Evolutionary conservation across 2,888 invertebrate species (phyloP).

Genomic region (Ophraella communa): DNA sequence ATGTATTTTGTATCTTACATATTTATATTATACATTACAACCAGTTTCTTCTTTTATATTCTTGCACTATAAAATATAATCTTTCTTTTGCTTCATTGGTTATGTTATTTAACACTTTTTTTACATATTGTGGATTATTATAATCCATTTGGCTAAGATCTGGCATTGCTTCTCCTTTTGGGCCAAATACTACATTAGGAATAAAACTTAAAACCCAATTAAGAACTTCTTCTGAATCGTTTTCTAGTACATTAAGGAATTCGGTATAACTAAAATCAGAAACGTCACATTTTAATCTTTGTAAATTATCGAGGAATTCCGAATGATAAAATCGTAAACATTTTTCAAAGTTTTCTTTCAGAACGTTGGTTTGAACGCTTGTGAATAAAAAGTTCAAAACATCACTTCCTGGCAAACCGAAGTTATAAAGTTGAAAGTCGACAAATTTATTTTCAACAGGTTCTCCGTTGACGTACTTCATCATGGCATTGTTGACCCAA

Average conservation of each 20-base stretch:
- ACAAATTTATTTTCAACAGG: constrained; percentile 59
- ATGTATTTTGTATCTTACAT: neutral
- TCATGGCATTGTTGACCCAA: constrained; percentile 68
- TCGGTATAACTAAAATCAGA: constrained; percentile 46
- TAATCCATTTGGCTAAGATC: neutral
- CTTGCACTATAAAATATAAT: neutral
- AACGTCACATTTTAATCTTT: constrained; percentile 12
- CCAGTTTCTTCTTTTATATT: neutral
- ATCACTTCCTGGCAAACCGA: constrained; percentile 59
- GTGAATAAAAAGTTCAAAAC: constrained; percentile 11
- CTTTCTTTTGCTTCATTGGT: constrained; percentile 48
- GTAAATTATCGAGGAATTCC: constrained; percentile 6
- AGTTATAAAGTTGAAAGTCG: constrained; percentile 65
- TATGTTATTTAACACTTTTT: neutral
- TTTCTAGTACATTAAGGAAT: constrained; percentile 55
- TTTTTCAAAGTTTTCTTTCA: constrained; percentile 3
- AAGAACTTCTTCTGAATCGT: constrained; percentile 53
- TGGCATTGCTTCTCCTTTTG: constrained; percentile 20
- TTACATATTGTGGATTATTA: neutral
- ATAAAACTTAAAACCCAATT: constrained; percentile 56
- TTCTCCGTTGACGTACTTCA: constrained; percentile 54
- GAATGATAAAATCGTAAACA: constrained; percentile 15
- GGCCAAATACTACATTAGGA: constrained; percentile 39
- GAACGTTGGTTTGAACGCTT: constrained; percentile 7
- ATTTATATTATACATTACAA: neutral